Evolutionary conservation across 2,113 vertebrate species (phyloP).

Genomic region (Pseudorectes ferrugineus): DNA sequence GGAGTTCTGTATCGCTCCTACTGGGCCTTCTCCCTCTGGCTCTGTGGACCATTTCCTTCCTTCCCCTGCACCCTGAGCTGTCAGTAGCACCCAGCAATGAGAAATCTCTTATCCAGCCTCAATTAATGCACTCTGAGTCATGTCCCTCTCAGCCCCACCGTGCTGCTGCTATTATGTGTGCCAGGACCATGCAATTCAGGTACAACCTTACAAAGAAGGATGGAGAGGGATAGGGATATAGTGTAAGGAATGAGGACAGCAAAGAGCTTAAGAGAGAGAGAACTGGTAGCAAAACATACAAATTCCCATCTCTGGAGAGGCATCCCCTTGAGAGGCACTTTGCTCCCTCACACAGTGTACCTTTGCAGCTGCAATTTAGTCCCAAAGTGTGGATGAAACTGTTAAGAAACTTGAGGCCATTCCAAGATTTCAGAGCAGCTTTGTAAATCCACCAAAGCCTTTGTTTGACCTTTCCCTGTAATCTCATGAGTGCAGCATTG

Average conservation of each 20-base stretch:
- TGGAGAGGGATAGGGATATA: not conserved
- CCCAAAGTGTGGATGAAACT: not conserved
- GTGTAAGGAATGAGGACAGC: not conserved
- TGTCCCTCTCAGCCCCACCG: accelerated
- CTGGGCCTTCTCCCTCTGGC: not conserved
- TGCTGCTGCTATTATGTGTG: not conserved
- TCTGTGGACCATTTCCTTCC: not conserved
- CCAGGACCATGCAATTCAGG: not conserved
- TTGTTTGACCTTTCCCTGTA: slow-evolving; percentile 31
- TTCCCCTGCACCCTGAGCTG: not conserved
- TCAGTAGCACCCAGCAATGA: not conserved
- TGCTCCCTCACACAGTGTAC: not conserved
- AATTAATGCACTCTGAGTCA: not conserved
- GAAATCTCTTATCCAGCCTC: not conserved
- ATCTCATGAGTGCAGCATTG: not conserved
- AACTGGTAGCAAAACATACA: not conserved
- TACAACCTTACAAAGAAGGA: not conserved
- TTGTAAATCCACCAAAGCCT: slow-evolving; percentile 8
- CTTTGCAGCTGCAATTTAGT: not conserved
- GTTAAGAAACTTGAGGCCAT: not conserved
- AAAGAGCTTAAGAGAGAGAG: not conserved
- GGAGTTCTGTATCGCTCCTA: accelerated
- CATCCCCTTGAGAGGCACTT: not conserved
- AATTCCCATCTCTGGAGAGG: not conserved
- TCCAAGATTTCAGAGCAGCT: not conserved